Evolutionary conservation across 1,140 invertebrate species (phyloP), one percentile per base, ranked within the genome.

Genomic region (Grapholita molesta): DNA sequence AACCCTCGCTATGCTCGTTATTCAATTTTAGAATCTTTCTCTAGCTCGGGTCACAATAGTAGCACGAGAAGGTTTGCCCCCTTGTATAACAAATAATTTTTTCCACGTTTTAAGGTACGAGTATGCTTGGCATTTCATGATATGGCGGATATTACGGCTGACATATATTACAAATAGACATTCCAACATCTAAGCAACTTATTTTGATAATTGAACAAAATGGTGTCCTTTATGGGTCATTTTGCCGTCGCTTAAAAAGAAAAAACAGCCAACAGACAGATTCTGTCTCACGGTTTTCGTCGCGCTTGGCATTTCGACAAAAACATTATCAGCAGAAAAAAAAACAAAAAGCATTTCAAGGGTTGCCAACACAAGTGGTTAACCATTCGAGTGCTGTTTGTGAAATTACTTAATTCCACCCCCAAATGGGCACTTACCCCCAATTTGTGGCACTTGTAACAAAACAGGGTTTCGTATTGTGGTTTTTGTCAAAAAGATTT

Each of bases 391-490:
- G 66, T 53, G 68, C 33, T 33, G 33, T 73, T 28, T 65, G 68
- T 72, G 73, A 70, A 75, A 75, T 75, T 70, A 75, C 67, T 67
- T 75, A 75, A 65, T 65, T 33, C 33, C 30, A 65, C 64, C 64
- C 33, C 64, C 21, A 38, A 65, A 35, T 35, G n/a, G 61, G n/a
- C 61, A 32, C 61, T 64, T 23, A 35, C 32, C 28, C 28, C 61
- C 61, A 32, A 64, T 64, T 25, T 57, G 61, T 32, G 21, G 28
- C 61, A 64, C 61, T 64, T 32, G 32, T 15, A 38, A 28, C 24
- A 25, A 7, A 21, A 18, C 48, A 53, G 48, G 48, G 53, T 53
- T 25, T 3, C 23, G 53, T 21, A n/a, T 38, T 38, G 35, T 38
- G 35, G 35, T 38, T 15, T 38, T 38, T 38, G n/a, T 38, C 35